Evolutionary conservation across 1,140 invertebrate genomes (phyloP).

Genomic region (Drosophila eugracilis): DNA sequence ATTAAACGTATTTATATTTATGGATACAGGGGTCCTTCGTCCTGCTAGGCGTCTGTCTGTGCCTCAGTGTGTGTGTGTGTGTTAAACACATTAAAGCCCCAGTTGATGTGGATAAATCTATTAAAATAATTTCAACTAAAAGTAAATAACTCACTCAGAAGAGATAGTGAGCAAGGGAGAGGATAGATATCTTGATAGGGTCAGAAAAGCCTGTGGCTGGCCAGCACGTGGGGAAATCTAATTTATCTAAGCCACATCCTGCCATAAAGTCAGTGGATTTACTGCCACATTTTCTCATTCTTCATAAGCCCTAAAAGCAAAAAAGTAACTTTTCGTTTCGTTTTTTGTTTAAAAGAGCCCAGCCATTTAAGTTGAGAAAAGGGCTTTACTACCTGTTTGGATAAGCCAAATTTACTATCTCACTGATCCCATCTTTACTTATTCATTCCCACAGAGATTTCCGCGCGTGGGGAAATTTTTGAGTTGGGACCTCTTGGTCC

Average conservation of each 20-base stretch:
- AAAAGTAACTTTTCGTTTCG: constrained; percentile 14
- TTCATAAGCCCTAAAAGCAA: background rate
- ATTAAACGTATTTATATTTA: constrained; percentile 80
- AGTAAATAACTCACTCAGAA: constrained; percentile 45
- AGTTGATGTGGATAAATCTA: constrained; percentile 65
- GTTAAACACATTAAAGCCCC: constrained; percentile 61
- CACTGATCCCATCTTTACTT: constrained; percentile 40
- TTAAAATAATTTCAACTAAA: constrained; percentile 72
- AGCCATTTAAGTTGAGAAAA: background rate
- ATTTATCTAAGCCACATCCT: constrained; percentile 57
- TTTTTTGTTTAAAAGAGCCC: constrained; percentile 8
- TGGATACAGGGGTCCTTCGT: constrained; percentile 37
- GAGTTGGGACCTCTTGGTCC: constrained; percentile 26
- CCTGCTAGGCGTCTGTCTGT: too few relatives aligned
- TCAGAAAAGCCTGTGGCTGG: constrained; percentile 48
- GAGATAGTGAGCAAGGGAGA: background rate
- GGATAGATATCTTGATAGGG: background rate
- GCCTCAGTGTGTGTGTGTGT: constrained; percentile 11
- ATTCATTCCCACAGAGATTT: constrained; percentile 12
- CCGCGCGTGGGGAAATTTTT: constrained; percentile 46
- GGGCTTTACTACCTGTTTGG: constrained; percentile 20
- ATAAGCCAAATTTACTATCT: constrained; percentile 33
- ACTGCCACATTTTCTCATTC: constrained; percentile 2
- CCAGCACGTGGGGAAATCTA: constrained; percentile 62
- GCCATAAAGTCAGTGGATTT: constrained; percentile 14